Percentiles rank a stretch among this genome's conserved stretches.
These are phyloP conservation scores for Murina feae DNA, from an alignment of 2,113 vertebrate genomes.

Conservation along the genomic window DNA sequence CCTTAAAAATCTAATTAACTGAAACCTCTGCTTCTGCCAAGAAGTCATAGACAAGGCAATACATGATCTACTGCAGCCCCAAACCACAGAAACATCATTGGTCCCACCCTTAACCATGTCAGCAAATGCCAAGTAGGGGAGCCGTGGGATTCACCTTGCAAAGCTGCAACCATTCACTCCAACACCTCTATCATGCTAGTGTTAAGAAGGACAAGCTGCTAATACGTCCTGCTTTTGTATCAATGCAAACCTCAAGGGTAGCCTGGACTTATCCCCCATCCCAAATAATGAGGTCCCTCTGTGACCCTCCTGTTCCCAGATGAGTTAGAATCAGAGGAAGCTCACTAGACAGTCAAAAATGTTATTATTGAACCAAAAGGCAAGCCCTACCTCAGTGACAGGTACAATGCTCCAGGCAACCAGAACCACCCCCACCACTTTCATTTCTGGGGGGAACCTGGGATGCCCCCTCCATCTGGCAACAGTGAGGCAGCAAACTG, in stretches of 20 bases:
- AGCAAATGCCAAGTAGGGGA: background rate
- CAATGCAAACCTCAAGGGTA: background rate
- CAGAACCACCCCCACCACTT: background rate
- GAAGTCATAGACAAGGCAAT: no score
- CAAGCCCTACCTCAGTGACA: rapidly evolving
- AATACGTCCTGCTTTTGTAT: background rate
- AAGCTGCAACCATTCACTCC: background rate
- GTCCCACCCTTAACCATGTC: background rate
- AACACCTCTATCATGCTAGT: background rate
- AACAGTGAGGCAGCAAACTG: background rate
- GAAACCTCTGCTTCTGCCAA: background rate
- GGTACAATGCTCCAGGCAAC: background rate
- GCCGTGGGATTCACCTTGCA: rapidly evolving
- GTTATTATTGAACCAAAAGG: no score
- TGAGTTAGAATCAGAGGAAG: background rate
- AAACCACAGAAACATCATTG: rapidly evolving
- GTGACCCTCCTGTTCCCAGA: background rate
- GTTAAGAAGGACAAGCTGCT: background rate
- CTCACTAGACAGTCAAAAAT: background rate
- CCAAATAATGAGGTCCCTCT: background rate
- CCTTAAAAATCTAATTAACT: background rate
- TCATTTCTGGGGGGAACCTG: no score
- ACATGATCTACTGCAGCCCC: background rate
- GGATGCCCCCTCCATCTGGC: background rate
- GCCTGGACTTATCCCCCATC: background rate